A percentile compares a stretch with the other conserved stretches of the same genome.
phyloP scores from a whole-genome alignment of 1,140 invertebrate species.

The Cydia splendana region DNA sequence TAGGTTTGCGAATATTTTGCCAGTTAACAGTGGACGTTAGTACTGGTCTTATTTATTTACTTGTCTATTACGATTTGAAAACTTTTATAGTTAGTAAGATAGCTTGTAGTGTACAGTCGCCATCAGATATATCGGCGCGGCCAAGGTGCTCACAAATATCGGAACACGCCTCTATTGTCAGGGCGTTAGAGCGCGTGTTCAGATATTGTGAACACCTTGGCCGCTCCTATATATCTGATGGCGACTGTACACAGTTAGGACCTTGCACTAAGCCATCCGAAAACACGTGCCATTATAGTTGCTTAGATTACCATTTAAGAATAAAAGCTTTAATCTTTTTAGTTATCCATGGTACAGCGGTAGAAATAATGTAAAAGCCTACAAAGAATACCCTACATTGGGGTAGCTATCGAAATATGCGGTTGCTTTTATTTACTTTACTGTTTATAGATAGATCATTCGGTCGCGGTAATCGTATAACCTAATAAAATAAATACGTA shows the following conservation, averaged over 20 bases:
- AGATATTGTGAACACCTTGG: no score
- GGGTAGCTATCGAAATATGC: not conserved
- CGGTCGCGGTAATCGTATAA: no score
- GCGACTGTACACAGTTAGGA: not conserved
- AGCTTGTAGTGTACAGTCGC: not conserved
- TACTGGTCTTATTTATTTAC: not conserved
- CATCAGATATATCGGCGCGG: no score
- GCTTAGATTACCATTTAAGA: slow-evolving; percentile 21
- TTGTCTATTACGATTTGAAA: not conserved
- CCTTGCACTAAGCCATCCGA: slow-evolving; percentile 31
- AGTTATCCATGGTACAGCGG: not conserved
- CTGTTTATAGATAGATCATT: no score
- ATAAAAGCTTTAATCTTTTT: slow-evolving; percentile 24
- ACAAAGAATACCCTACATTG: no score
- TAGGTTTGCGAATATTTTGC: not conserved
- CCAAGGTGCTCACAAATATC: no score
- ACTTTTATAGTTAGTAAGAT: not conserved
- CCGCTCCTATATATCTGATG: no score
- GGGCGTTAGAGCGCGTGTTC: no score
- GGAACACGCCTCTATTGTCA: no score
- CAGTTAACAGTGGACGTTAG: not conserved
- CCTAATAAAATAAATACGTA: no score
- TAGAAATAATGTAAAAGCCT: not conserved
- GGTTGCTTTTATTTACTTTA: no score
- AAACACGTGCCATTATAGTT: slow-evolving; percentile 27